Evolutionary conservation across 2,113 vertebrate species (phyloP), one percentile per base, ranked within the genome.

Genomic region (Haemorhous mexicanus): DNA sequence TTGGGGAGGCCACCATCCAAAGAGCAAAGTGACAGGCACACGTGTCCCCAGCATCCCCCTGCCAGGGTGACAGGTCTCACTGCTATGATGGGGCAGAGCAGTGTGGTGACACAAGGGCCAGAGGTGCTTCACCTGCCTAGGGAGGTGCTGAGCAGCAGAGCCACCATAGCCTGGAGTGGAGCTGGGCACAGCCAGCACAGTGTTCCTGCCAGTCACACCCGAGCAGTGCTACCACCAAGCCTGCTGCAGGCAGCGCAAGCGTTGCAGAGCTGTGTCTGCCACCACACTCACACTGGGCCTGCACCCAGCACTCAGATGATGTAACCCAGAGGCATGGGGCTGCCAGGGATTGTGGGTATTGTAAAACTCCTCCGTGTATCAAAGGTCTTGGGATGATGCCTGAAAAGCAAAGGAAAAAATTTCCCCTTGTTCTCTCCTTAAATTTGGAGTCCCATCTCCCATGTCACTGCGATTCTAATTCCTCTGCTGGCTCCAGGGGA

Each of bases 231-330:
- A 30, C 13, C 74, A 15, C 23, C 1, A 1, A 22, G 69, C 32
- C 14, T 13, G 46, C 17, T 7, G 16, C 30, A 12, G 81, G 41
- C 22, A 13, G 61, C 39, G 27, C 0, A 3, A 47, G 13, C 0
- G 0, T 35, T 39, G 44, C 75, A 22, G 61, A 43, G 30, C 32
- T 9, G 43, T 0, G 1, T 20, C 70, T 68, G 72, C 62, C 53
- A 44, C 41, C 3, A 1, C 2, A 1, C 32, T 58, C 23, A 37
- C 0, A 0, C 32, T 58, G 11, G 0, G 14, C 20, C 63, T 61
- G 69, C 81, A 41, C 4, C 52, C 62, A 13, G 43, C 43, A 82
- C 21, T 16, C 73, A 21, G 47, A 6, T 14, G 2, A 44, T 1
- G 16, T 1, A 16, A 84, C 33, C 33, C 74, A 69, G 52, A 35